Evolutionary conservation across 2,797 vertebrate species (phyloP).

Genomic region (Phrynocephalus guinanensis): DNA sequence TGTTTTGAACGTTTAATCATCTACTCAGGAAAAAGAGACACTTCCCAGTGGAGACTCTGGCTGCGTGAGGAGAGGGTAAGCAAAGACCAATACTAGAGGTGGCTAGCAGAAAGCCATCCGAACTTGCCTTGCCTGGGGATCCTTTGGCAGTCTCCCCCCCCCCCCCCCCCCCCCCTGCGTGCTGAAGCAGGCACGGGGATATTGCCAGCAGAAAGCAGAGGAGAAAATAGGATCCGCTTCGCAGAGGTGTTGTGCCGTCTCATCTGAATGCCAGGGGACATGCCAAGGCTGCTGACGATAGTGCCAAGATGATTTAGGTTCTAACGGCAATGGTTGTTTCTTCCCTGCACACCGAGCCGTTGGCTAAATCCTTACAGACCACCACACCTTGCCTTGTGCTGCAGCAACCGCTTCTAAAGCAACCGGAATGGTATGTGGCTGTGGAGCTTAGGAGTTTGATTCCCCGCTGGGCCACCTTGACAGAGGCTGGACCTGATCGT

Average conservation of each 20-base stretch:
- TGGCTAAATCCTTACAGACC: slow-evolving; percentile 20
- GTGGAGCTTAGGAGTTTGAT: too few relatives aligned
- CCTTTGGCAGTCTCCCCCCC: too few relatives aligned
- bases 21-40: slow-evolving; percentile 5
- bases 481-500: too few relatives aligned
- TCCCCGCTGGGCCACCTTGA: too few relatives aligned
- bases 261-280: not conserved
- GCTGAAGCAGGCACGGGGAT: not conserved
- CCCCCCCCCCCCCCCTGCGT: too few relatives aligned
- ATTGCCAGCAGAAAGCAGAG: too few relatives aligned
- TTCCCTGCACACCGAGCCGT: slow-evolving; percentile 12
- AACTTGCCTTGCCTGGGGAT: too few relatives aligned
- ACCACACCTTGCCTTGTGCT: not conserved
- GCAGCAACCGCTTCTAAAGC: not conserved
- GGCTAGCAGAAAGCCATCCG: not conserved
- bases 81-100: slow-evolving; percentile 20
- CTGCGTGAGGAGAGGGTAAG: slow-evolving; percentile 4
- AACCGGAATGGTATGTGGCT: not conserved
- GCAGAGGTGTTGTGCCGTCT: too few relatives aligned
- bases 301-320: not conserved
- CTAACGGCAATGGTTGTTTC: not conserved
- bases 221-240: too few relatives aligned
- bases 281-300: not conserved
- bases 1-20: not conserved
- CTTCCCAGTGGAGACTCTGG: slow-evolving; percentile 10